phyloP scores from a whole-genome alignment of 1,140 invertebrate species.

The Acromyrmex charruanus region DNA sequence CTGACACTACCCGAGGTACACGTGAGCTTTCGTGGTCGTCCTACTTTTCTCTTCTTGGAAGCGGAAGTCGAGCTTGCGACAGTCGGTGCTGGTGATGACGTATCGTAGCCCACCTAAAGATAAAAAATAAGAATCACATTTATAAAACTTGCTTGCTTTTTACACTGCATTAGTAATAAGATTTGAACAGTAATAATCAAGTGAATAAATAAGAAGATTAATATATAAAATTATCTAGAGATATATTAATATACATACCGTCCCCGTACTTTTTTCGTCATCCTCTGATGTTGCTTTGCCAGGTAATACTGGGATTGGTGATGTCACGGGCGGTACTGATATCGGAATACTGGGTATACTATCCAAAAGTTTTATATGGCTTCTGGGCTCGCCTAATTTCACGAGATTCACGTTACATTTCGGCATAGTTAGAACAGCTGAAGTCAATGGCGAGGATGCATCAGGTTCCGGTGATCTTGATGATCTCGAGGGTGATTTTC shows the following conservation, averaged over 20 bases:
- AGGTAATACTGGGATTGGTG: constrained; percentile 72
- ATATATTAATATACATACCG: constrained; percentile 49
- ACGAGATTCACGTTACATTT: constrained; percentile 84
- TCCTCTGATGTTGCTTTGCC: constrained; percentile 71
- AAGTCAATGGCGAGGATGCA: constrained; percentile 64
- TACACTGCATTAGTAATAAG: not conserved
- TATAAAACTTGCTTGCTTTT: not conserved
- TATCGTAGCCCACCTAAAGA: constrained; percentile 76
- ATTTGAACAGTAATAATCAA: constrained; percentile 11
- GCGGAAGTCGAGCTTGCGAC: constrained; percentile 85
- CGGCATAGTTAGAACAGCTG: constrained; percentile 77
- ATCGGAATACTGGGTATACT: constrained; percentile 83
- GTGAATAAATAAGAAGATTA: not conserved
- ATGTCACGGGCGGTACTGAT: constrained; percentile 76
- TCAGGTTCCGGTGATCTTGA: constrained; percentile 52
- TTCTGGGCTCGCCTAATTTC: constrained; percentile 82
- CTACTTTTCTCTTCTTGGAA: constrained; percentile 94
- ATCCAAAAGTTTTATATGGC: constrained; percentile 84
- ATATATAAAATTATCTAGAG: constrained; percentile 2
- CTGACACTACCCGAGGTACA: constrained; percentile 88
- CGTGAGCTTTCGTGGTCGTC: constrained; percentile 92
- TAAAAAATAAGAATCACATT: not conserved
- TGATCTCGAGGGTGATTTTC: constrained; percentile 66
- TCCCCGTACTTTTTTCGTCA: constrained; percentile 76
- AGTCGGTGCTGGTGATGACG: constrained; percentile 76